Evolutionary conservation across 2,797 vertebrate species (phyloP).

Genomic region (Prionace glauca): DNA sequence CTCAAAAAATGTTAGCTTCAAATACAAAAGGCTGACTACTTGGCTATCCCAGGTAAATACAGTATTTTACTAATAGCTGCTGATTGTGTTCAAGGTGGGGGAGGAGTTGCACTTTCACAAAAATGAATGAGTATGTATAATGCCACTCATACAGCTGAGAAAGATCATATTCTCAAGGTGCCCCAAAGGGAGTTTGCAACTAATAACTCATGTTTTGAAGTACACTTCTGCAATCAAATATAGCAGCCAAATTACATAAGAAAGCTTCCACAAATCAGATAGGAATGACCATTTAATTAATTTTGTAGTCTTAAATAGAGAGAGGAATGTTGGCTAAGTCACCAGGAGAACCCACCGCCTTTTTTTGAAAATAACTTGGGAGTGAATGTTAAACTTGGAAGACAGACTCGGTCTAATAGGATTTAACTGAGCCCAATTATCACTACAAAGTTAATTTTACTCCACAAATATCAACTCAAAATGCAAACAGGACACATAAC

Average conservation of each 20-base stretch:
- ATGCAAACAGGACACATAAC: too few relatives aligned
- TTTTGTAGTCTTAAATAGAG: background rate
- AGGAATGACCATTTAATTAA: background rate
- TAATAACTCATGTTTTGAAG: background rate
- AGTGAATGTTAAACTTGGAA: background rate
- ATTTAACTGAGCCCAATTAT: too few relatives aligned
- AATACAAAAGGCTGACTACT: background rate
- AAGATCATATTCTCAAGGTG: background rate
- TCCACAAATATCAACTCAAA: too few relatives aligned
- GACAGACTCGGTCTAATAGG: background rate
- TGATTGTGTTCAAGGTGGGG: background rate
- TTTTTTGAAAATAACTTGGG: background rate
- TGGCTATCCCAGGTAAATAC: background rate
- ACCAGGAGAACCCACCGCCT: background rate
- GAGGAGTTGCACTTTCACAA: background rate
- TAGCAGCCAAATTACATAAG: background rate
- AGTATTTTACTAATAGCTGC: background rate
- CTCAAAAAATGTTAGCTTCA: background rate
- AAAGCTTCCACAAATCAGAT: background rate
- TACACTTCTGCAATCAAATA: background rate
- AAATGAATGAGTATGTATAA: background rate
- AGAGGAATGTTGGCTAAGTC: background rate
- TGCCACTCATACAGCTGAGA: background rate
- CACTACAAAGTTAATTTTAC: too few relatives aligned
- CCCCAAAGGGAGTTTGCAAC: background rate